Percentiles rank a stretch among this genome's conserved stretches.
These are phyloP conservation scores for Albula glossodonta DNA, from an alignment of 2,113 vertebrate species.

Conservation along the genomic window DNA sequence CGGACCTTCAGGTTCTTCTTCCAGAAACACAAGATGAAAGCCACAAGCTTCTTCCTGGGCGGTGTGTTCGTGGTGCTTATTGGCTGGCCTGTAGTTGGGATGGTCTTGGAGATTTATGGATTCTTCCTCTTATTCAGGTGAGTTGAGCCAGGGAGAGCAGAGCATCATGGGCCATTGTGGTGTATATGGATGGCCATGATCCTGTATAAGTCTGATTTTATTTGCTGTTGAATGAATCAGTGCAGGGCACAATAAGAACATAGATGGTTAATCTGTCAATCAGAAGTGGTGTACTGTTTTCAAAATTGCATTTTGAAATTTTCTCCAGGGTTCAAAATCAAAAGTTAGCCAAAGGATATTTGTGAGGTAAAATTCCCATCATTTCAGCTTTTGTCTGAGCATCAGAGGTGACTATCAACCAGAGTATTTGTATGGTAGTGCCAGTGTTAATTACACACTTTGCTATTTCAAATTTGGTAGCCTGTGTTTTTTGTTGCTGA, in stretches of 20 bases:
- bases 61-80: slow-evolving; percentile 92
- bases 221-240: not conserved
- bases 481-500: too few relatives aligned
- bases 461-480: too few relatives aligned
- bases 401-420: too few relatives aligned
- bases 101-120: slow-evolving; percentile 93
- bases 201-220: not conserved
- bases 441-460: too few relatives aligned
- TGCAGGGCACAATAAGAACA: not conserved
- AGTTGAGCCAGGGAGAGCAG: slow-evolving; percentile 20
- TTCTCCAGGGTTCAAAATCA: too few relatives aligned
- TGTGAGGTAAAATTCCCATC: too few relatives aligned
- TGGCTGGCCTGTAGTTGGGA: slow-evolving; percentile 94
- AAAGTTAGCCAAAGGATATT: too few relatives aligned
- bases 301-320: too few relatives aligned
- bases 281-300: too few relatives aligned
- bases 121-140: slow-evolving; percentile 98
- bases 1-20: slow-evolving; percentile 98
- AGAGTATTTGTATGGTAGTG: too few relatives aligned
- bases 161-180: not conserved
- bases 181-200: not conserved
- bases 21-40: slow-evolving; percentile 97
- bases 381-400: too few relatives aligned
- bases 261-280: too few relatives aligned
- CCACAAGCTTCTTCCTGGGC: slow-evolving; percentile 93